phyloP scores from a whole-genome alignment of 37 sponge, comb jelly and placozoan species.

The Aplysina aerophoba region DNA sequence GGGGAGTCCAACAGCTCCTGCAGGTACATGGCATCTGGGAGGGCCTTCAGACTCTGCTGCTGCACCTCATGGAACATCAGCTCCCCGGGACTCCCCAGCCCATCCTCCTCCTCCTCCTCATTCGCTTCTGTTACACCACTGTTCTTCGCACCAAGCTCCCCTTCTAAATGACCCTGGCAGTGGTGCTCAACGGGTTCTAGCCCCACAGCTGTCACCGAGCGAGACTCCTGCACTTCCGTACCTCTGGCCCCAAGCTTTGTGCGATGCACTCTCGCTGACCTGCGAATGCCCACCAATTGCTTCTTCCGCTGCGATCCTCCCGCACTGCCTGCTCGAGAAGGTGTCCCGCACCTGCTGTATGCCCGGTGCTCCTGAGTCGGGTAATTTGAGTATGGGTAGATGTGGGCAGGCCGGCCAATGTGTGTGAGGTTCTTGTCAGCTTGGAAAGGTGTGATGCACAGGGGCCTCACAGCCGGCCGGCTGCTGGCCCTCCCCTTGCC shows the following conservation, averaged over 20 bases:
- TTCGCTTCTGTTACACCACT: too few species aligned
- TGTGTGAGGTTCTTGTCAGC: constrained; percentile 10
- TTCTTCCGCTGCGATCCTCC: too few species aligned
- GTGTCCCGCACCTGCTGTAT: neutral
- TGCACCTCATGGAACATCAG: constrained; percentile 32
- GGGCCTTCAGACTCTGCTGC: neutral
- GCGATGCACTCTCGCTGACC: too few species aligned
- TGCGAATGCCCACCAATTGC: too few species aligned
- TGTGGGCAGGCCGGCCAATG: constrained; percentile 66
- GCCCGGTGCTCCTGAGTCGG: neutral
- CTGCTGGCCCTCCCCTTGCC: neutral
- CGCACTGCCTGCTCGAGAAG: too few species aligned
- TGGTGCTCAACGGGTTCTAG: too few species aligned
- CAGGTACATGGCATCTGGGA: neutral
- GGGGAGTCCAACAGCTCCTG: constrained; percentile 10
- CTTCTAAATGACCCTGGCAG: too few species aligned
- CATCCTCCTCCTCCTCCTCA: neutral
- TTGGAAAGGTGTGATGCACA: constrained; percentile 37
- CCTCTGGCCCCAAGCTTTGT: too few species aligned
- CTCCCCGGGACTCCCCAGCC: constrained; percentile 9
- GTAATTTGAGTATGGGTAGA: constrained; percentile 76
- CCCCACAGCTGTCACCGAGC: too few species aligned
- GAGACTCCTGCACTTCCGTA: too few species aligned
- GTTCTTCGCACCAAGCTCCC: too few species aligned
- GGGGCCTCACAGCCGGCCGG: neutral